Evolutionary conservation across 2,888 invertebrate species (phyloP).

Genomic region (Eutolmus rufibarbis): DNA sequence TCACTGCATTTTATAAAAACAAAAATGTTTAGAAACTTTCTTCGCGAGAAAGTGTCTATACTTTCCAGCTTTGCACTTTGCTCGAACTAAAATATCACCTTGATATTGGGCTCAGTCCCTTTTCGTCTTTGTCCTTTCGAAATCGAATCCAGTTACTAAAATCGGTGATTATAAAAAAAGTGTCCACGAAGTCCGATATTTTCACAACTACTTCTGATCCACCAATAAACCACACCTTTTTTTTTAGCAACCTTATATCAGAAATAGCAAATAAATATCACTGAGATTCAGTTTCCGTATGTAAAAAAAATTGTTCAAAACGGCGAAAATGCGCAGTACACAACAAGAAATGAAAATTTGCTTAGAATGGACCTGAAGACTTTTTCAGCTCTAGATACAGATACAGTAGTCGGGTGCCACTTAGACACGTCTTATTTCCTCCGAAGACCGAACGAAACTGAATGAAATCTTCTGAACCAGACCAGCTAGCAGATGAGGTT

Average conservation of each 20-base stretch:
- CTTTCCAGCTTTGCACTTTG: background rate
- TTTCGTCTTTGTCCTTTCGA: background rate
- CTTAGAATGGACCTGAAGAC: background rate
- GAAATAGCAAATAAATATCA: background rate
- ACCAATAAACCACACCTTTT: constrained; percentile 4
- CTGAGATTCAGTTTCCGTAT: background rate
- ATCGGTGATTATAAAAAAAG: background rate
- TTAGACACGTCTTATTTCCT: constrained; percentile 56
- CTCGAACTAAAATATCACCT: constrained; percentile 5
- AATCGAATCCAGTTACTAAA: background rate
- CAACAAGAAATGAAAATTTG: background rate
- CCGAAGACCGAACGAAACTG: constrained; percentile 61
- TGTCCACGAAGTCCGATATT: background rate
- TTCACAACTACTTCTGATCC: background rate
- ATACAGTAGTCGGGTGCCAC: background rate
- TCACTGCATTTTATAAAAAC: background rate
- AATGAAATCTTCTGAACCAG: constrained; percentile 48
- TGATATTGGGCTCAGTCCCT: background rate
- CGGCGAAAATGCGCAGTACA: background rate
- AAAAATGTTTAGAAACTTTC: background rate
- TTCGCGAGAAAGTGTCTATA: background rate
- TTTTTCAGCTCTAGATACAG: background rate
- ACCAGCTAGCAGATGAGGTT: background rate
- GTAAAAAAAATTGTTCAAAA: background rate
- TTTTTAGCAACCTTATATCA: background rate